Evolutionary conservation across 2,113 vertebrate genomes (phyloP).

Genomic region (Dasyprocta punctata): DNA sequence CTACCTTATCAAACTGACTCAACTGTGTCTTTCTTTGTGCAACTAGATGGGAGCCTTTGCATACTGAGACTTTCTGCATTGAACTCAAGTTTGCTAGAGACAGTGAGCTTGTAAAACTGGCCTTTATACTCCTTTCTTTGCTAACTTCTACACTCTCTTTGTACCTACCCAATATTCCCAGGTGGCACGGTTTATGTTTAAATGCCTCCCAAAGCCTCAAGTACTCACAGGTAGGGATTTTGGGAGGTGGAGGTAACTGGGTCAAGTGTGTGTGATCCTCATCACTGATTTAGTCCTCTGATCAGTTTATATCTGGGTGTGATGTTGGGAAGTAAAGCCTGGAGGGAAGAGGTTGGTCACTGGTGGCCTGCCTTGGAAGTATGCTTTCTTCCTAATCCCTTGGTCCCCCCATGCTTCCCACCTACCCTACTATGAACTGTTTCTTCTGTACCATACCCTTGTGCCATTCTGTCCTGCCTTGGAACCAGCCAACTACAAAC

Average conservation of each 20-base stretch:
- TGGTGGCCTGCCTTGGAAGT: background rate
- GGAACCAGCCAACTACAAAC: background rate
- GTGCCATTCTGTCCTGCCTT: background rate
- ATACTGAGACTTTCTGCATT: background rate
- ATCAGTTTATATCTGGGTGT: background rate
- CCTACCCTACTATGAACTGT: background rate
- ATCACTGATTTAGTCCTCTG: background rate
- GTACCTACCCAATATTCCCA: background rate
- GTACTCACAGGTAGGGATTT: background rate
- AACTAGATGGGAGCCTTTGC: background rate
- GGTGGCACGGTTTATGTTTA: background rate
- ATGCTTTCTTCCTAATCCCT: background rate
- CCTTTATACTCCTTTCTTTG: background rate
- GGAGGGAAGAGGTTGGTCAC: background rate
- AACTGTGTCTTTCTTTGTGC: background rate
- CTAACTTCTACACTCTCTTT: background rate
- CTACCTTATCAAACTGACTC: background rate
- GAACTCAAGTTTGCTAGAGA: background rate
- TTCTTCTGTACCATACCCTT: background rate
- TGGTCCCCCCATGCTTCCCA: background rate
- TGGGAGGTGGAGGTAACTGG: background rate
- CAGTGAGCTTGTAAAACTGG: background rate
- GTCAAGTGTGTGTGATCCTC: background rate
- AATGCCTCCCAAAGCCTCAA: background rate
- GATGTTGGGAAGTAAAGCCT: background rate